Evolutionary conservation across 2,888 invertebrate species (phyloP), one percentile per base, ranked within the genome.

Genomic region (Beris morrisii): DNA sequence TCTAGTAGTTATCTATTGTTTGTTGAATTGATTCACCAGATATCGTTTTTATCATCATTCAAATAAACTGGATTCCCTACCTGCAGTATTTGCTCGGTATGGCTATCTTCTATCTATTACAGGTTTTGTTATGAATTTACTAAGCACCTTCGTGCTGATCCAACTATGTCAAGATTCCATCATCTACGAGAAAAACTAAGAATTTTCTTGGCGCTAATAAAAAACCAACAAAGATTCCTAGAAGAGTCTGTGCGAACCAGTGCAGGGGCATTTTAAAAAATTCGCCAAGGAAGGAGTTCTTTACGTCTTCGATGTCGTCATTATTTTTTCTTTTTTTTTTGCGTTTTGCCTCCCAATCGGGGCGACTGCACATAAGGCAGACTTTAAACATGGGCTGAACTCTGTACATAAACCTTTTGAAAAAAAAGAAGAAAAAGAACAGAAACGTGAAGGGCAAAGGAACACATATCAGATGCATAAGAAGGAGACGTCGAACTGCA

Each of bases 151-250:
- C 50, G 15, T 22, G n/a, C 52, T 28, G 61, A 61, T 61, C 38
- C 38, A 50, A 61, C 61, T 52, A 61, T 52, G 61, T 61, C 61
- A 61, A 61, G 61, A 61, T 61, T 61, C 61, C 61, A 61, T 61
- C 61, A 61, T 61, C 61, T 61, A 50, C 50, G 43, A 50, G 50
- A 61, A 50, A 50, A 61, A 50, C 61, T 61, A 61, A 61, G 50
- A 61, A 61, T 61, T 61, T 50, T 61, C 50, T 45, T 61, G 12
- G 61, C 61, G 43, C n/a, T 50, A 52, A 38, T 61, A 61, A 50
- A 50, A 61, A 61, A 53, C 28, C 61, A 38, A 52, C 50, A 38
- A 61, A 52, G 52, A 61, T 61, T 61, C 61, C 50, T 15, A 61
- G 61, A 61, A 61, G 61, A 61, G 50, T 61, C 52, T 22, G 61